A percentile compares a stretch with the other conserved stretches of the same genome.
Conservation (phyloP, 2,113 vertebrate species). For the Anseranas semipalmata region DNA sequence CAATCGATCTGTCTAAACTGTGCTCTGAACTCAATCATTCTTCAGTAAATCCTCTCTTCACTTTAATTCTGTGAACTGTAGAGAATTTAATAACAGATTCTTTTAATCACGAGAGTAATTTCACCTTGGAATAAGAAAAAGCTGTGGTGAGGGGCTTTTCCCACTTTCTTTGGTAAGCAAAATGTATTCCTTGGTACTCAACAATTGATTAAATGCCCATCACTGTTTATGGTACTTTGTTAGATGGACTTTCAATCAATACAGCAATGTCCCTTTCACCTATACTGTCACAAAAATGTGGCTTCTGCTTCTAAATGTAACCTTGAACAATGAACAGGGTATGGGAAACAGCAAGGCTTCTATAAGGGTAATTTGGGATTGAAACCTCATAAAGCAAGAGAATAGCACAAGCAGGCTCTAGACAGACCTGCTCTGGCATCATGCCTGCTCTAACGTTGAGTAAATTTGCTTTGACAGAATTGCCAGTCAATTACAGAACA, state of each 20-base stretch:
- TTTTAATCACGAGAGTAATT: not conserved
- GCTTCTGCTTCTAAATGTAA: slow-evolving; percentile 41
- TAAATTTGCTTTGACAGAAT: not conserved
- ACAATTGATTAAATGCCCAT: slow-evolving; percentile 7
- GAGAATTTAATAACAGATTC: not conserved
- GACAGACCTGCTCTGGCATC: not conserved
- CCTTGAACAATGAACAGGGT: not conserved
- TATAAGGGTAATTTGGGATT: not conserved
- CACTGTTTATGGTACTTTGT: not conserved
- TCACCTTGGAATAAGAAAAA: not conserved
- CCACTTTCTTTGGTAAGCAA: not conserved
- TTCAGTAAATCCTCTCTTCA: not conserved
- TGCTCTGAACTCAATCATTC: not conserved
- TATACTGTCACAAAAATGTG: not conserved
- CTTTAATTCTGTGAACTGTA: not conserved
- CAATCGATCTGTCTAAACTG: not conserved
- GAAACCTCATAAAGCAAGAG: not conserved
- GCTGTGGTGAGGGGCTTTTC: not conserved
- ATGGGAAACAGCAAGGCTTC: not conserved
- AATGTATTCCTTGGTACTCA: not conserved
- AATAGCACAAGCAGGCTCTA: not conserved
- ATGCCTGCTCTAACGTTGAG: not conserved
- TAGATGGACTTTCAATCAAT: slow-evolving; percentile 41
- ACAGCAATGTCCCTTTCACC: not conserved
- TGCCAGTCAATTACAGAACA: not conserved